A percentile compares a stretch with the other conserved stretches of the same genome.
phyloP scores from a whole-genome alignment of 64 coral and sea anemone genomes.

The Anthopleura sola region DNA sequence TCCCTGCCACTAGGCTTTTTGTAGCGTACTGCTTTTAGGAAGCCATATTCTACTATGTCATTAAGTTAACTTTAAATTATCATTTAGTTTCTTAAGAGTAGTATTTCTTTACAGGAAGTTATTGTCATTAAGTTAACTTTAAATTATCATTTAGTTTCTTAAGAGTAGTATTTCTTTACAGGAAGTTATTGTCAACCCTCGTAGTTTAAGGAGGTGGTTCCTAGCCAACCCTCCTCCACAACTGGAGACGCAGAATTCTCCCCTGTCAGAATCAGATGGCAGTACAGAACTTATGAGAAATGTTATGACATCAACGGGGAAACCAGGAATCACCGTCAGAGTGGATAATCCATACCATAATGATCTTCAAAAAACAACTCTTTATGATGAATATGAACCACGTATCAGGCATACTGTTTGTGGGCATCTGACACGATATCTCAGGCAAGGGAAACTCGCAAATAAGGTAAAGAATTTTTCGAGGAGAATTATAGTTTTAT shows the following conservation, averaged over 20 bases:
- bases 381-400: background rate
- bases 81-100: background rate
- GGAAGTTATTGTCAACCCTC: slow-evolving; percentile 31
- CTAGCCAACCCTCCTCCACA: slow-evolving; percentile 42
- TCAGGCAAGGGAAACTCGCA: background rate
- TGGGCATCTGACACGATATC: slow-evolving; percentile 14
- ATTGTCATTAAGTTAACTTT: background rate
- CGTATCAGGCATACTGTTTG: slow-evolving; percentile 18
- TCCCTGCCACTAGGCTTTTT: no score
- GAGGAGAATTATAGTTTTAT: background rate
- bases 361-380: background rate
- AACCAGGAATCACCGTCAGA: background rate
- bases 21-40: no score
- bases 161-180: background rate
- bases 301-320: background rate
- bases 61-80: no score
- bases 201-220: slow-evolving; percentile 51
- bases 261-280: background rate
- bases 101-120: background rate
- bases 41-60: no score
- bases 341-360: background rate
- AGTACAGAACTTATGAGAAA: background rate
- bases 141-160: background rate
- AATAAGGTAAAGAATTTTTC: background rate
- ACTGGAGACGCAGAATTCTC: background rate